Conservation (phyloP, 1,140 invertebrate species). For the Drosophila miranda region DNA sequence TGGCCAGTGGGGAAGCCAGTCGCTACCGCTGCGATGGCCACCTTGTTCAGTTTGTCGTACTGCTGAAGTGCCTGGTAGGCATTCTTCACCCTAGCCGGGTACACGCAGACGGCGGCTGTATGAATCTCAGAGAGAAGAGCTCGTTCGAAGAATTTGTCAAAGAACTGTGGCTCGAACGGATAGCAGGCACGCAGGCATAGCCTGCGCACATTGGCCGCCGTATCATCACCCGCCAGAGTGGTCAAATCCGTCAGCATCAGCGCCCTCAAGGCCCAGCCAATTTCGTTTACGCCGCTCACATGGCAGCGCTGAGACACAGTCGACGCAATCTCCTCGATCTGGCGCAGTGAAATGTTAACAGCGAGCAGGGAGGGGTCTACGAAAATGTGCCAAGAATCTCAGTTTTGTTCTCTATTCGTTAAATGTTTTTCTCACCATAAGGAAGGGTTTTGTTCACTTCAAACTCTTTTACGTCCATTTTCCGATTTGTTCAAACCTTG, state of each 20-base stretch:
- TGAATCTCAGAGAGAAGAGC: constrained; percentile 67
- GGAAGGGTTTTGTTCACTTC: constrained; percentile 66
- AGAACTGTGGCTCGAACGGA: constrained; percentile 57
- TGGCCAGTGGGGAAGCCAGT: constrained; percentile 98
- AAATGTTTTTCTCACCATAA: constrained; percentile 46
- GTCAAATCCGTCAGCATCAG: constrained; percentile 96
- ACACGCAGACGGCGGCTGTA: constrained; percentile 96
- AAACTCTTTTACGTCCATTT: constrained; percentile 44
- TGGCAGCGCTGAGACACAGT: constrained; percentile 57
- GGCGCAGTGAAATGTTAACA: constrained; percentile 57
- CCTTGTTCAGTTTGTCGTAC: constrained; percentile 83
- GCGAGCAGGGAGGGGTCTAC: constrained; percentile 54
- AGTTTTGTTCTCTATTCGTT: background rate
- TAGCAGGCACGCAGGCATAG: constrained; percentile 85
- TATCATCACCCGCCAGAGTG: constrained; percentile 95
- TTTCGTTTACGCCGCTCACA: constrained; percentile 81
- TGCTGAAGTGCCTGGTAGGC: constrained; percentile 86
- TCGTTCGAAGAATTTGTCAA: constrained; percentile 64
- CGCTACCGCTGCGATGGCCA: constrained; percentile 95
- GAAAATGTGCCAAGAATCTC: background rate
- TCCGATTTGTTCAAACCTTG: constrained; percentile 15
- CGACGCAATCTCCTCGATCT: constrained; percentile 62
- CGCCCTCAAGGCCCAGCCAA: constrained; percentile 91
- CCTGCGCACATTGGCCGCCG: constrained; percentile 89
- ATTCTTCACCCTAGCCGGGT: constrained; percentile 91